Evolutionary conservation across 2,888 invertebrate species (phyloP).

Genomic region (Frankliniella intonsa): DNA sequence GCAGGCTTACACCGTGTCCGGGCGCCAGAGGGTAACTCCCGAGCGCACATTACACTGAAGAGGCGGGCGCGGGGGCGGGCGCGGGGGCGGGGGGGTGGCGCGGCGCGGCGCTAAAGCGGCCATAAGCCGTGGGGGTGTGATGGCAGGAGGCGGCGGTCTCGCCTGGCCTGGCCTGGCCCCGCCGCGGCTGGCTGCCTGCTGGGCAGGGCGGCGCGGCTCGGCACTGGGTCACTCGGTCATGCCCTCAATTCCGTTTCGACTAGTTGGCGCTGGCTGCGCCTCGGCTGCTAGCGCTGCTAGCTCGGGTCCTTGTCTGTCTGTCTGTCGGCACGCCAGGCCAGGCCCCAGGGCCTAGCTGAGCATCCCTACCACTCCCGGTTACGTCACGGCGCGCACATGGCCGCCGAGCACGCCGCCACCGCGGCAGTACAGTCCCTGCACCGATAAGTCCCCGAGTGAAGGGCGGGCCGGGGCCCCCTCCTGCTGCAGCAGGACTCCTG

Average conservation of each 20-base stretch:
- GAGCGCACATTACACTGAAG: no score
- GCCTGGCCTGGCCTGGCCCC: neutral
- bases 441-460: no score
- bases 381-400: neutral
- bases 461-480: no score
- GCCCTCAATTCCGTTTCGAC: conserved; percentile 6
- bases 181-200: no score
- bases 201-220: neutral
- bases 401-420: neutral
- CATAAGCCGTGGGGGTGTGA: neutral
- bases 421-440: no score
- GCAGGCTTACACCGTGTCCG: neutral
- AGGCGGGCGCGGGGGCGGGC: neutral
- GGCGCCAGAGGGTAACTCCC: no score
- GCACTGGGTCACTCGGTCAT: conserved; percentile 21
- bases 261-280: conserved; percentile 1
- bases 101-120: neutral
- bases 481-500: no score
- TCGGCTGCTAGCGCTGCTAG: neutral
- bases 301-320: neutral
- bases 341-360: no score
- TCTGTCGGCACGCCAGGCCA: no score
- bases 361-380: neutral
- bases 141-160: neutral
- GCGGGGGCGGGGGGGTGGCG: neutral